Evolutionary conservation across 2,113 vertebrate genomes (phyloP), one percentile per base, ranked within the genome.

Genomic region (Toxotes chatareus): DNA sequence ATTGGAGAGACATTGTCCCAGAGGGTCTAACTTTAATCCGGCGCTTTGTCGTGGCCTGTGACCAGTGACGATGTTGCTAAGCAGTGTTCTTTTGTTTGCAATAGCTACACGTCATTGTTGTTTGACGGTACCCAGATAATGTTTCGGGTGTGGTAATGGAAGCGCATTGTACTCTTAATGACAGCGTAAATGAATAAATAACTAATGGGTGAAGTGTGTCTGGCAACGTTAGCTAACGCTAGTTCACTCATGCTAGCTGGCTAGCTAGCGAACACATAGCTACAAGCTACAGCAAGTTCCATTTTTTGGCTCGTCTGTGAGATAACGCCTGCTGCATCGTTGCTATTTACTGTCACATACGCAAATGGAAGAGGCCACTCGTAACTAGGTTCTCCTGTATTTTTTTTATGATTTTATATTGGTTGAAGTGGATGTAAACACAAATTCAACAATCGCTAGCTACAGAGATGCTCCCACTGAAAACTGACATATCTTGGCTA

Each of bases 41-140:
- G 27, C 65, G 84, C 17, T 77, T 40, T 4, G 12, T 13, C 5
- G 46, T 53, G 86, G 89, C 88, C 82, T 84, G 0, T 8, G 3
- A 5, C 8, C 3, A 7, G 1, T 1, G 0, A 34, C 2, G 51
- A 11, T 0, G 47, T 27, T 11, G 8, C 14, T 0, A 42, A 6
- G 3, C 42, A 1, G 5, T 8, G 27, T 2, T 47, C 12, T 27
- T 79, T 11, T 36, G 12, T 46, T 73, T 16, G n/a, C 7, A 1
- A 3, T 27, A 6, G 9, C 13, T 12, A 16, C 19, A 11, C 40
- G 11, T 56, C 2, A 3, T 46, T 23, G 11, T 44, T 4, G 16
- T 57, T 17, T 23, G 14, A 14, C 7, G 5, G 8, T 1, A 16
- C 0, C 0, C 4, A 5, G 0, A 16, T n/a, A 1, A 27, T 21